Conservation (phyloP, 2,888 invertebrate genomes). For the Drosophila meridionalis region DNA sequence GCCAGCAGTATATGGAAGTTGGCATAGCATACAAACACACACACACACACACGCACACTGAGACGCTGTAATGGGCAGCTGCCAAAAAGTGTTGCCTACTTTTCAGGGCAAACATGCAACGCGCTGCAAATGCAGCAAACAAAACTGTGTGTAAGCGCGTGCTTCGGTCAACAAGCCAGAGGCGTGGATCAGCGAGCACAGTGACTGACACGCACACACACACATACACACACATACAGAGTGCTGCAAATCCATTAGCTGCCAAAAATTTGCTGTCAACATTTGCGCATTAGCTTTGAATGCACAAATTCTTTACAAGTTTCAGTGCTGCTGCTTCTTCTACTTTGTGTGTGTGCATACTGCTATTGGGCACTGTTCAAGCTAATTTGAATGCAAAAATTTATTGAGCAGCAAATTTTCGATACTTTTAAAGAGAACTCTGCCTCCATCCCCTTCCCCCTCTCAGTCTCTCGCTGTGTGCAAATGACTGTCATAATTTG, state of each 20-base stretch:
- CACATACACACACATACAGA: background rate
- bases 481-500: constrained; percentile 53
- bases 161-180: background rate
- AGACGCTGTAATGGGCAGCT: background rate
- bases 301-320: constrained; percentile 7
- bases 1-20: no score
- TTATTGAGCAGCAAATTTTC: background rate
- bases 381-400: background rate
- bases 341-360: background rate
- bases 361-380: background rate
- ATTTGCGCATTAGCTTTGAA: constrained; percentile 19
- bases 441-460: background rate
- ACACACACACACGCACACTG: background rate
- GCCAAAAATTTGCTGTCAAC: constrained; percentile 35
- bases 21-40: background rate
- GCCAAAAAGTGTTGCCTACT: constrained; percentile 32
- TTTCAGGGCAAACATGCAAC: constrained; percentile 16
- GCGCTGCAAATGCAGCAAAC: constrained; percentile 12
- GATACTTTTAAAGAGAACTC: background rate
- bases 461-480: background rate
- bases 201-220: background rate
- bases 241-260: constrained; percentile 5
- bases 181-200: background rate
- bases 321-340: background rate
- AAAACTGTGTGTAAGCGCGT: constrained; percentile 7